phyloP scores from a whole-genome alignment of 2,888 invertebrate species.

The Pegoplata infirma region DNA sequence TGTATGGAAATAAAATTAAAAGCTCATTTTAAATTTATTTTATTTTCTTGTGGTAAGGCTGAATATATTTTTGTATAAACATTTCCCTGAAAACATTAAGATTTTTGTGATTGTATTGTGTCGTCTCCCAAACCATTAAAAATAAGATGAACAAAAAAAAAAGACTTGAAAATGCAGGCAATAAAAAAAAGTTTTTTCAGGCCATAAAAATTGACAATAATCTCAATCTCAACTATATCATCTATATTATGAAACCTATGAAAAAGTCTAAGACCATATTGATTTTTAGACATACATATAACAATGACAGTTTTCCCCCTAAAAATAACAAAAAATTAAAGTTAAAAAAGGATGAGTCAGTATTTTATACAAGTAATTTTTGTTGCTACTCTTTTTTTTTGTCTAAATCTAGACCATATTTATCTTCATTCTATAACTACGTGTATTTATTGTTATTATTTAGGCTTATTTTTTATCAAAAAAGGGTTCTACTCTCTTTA shows the following conservation, averaged over 20 bases:
- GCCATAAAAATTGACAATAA: slow-evolving; percentile 33
- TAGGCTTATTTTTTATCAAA: not conserved
- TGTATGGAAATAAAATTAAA: no score
- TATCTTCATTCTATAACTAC: slow-evolving; percentile 16
- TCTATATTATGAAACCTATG: not conserved
- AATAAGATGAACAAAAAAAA: no score
- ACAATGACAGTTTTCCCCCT: no score
- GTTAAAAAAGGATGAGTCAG: slow-evolving; percentile 8
- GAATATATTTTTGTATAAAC: no score
- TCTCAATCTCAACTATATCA: slow-evolving; percentile 22
- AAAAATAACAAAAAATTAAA: not conserved
- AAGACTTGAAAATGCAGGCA: slow-evolving; percentile 1
- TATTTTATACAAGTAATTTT: not conserved
- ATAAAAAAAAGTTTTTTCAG: slow-evolving; percentile 19
- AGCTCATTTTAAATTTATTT: no score
- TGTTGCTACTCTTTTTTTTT: slow-evolving; percentile 17
- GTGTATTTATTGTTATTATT: slow-evolving; percentile 35
- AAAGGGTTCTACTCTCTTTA: slow-evolving; percentile 27
- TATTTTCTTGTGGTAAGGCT: no score
- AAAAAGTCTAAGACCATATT: slow-evolving; percentile 5
- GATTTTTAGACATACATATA: slow-evolving; percentile 18
- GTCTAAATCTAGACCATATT: slow-evolving; percentile 12
- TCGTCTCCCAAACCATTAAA: not conserved
- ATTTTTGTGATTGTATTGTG: not conserved
- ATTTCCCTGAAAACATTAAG: not conserved